These are phyloP conservation scores for Tetramorium bicarinatum DNA, from an alignment of 2,888 invertebrate species.

Conservation along the genomic window DNA sequence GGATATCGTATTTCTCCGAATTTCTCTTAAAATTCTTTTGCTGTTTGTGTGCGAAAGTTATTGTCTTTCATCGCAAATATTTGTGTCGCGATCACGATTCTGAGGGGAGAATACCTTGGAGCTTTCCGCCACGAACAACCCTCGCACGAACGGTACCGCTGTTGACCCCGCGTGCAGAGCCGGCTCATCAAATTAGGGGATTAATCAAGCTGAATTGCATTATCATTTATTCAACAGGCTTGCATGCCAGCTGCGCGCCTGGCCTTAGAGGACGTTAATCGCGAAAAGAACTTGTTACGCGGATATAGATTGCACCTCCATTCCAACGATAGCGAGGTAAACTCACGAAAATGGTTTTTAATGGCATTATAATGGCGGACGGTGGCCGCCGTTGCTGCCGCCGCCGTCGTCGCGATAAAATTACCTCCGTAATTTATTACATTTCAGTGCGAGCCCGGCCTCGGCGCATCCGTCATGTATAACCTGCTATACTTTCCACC, in stretches of 20 bases:
- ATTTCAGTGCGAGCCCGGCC: conserved; percentile 97
- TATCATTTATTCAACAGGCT: conserved; percentile 87
- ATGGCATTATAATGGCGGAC: conserved; percentile 13
- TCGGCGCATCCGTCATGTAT: conserved; percentile 99
- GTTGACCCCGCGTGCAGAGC: conserved; percentile 13
- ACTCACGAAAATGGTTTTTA: conserved; percentile 23
- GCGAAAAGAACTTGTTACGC: conserved; percentile 94
- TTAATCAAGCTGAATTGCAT: conserved; percentile 52
- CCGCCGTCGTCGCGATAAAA: not conserved
- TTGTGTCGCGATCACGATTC: not conserved
- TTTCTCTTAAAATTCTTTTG: not conserved
- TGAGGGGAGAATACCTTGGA: not conserved
- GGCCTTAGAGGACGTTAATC: conserved; percentile 98
- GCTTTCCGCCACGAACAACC: not conserved
- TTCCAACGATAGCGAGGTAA: conserved; percentile 98
- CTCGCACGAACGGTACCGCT: conserved; percentile 4
- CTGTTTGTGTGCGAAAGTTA: not conserved
- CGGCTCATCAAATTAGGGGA: conserved; percentile 31
- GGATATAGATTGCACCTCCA: conserved; percentile 96
- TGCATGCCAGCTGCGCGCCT: conserved; percentile 99
- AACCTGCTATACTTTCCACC: conserved; percentile 98
- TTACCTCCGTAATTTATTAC: conserved; percentile 39
- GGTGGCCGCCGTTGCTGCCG: not conserved
- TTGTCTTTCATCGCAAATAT: not conserved
- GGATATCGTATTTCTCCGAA: not conserved